Base-by-base conservation (phyloP, 2,888 invertebrate species). In the Minunthozetes semirufus region DNA sequence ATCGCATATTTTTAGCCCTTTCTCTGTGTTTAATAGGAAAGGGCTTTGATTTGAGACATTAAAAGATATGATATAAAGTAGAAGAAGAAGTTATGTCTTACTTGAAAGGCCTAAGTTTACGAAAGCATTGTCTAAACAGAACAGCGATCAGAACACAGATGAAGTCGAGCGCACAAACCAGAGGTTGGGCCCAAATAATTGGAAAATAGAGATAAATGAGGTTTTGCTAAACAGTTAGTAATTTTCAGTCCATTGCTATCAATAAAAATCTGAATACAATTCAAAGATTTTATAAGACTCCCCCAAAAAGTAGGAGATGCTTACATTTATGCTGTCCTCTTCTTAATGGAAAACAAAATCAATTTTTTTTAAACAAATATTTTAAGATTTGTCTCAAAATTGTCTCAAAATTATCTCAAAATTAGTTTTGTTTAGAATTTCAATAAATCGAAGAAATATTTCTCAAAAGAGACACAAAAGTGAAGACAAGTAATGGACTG, bases 81-180 rank as follows among this genome's bases (percentile, higher is more conserved):
- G 22, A 53, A n/a, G n/a, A 25, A 53, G 53, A n/a, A 53, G 53
- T 42, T 1, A 42, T 63, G 63, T 63, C 63, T 63, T 38, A 63
- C 63, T 38, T 63, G 63, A 63, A 63, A 63, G 38, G 29, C 63
- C 63, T 63, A 63, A 38, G 17, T 25, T 27, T 8, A 63, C 38
- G 63, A 63, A 63, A 63, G 63, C 63, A 33, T 29, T 63, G 29
- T 63, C 63, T 63, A 22, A 27, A 61, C 22, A n/a, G 22, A 38
- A 63, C n/a, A 63, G 33, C 63, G 27, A 63, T 63, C 17, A 19
- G 38, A 19, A 8, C 22, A 27, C 56, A 22, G 6, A 22, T 29
- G 63, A 63, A 63, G 38, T 11, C 38, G 38, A 27, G 63, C 63
- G 27, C 9, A 63, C 27, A 27, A 29, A 63, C 33, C n/a, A 27